Evolutionary conservation across 2,797 vertebrate species (phyloP).

Genomic region (Myotis findleyi): DNA sequence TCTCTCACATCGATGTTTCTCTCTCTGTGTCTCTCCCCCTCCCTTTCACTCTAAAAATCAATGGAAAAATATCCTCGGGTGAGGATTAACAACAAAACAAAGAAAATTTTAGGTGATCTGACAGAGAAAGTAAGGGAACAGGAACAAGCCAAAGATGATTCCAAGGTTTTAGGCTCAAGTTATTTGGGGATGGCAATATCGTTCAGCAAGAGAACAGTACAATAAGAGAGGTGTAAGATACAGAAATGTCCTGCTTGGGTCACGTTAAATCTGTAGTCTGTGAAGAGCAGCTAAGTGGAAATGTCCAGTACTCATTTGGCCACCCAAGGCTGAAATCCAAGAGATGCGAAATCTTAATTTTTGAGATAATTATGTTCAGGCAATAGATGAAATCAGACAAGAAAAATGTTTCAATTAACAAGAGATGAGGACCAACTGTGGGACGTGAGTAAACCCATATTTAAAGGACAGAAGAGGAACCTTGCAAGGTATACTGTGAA

Average conservation of each 20-base stretch:
- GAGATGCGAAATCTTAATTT: not conserved
- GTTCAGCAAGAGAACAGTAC: not conserved
- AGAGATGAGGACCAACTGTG: constrained; percentile 13
- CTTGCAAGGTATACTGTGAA: not conserved
- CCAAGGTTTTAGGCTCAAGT: not conserved
- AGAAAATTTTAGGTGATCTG: not conserved
- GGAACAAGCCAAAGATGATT: not conserved
- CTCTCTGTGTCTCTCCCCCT: no score
- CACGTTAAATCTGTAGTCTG: not conserved
- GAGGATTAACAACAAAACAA: no score
- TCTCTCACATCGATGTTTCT: no score
- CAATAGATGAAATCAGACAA: not conserved
- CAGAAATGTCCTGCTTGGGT: not conserved
- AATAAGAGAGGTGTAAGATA: not conserved
- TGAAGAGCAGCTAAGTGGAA: not conserved
- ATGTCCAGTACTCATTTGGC: not conserved
- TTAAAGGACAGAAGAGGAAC: not conserved
- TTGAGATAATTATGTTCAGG: not conserved
- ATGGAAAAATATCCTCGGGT: no score
- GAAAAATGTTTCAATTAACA: not conserved
- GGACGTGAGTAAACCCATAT: not conserved
- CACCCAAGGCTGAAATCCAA: not conserved
- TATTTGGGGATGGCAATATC: not conserved
- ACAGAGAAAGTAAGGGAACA: not conserved
- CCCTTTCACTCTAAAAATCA: no score